Percentiles rank a stretch among this genome's conserved stretches.
Evolutionary conservation across 92 coral and sea anemone species (phyloP).

Genomic region (Parazoanthus darwini): DNA sequence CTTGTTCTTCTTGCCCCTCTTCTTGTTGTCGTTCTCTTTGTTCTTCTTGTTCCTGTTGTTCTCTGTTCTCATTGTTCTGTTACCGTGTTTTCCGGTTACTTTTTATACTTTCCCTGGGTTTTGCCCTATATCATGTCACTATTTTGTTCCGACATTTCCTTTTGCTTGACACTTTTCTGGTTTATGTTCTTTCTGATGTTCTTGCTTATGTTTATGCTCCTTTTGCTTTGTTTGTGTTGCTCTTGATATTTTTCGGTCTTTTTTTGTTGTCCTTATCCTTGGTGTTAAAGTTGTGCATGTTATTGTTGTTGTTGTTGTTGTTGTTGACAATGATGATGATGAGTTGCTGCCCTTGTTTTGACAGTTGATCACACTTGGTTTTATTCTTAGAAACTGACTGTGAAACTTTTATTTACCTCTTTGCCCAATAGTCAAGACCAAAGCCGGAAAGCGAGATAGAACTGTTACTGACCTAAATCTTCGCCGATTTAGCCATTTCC

Average conservation of each 20-base stretch:
- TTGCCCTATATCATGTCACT: neutral
- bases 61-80: neutral
- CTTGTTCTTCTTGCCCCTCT: neutral
- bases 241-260: neutral
- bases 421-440: slow-evolving; percentile 29
- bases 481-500: slow-evolving; percentile 67
- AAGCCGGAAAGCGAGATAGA: slow-evolving; percentile 44
- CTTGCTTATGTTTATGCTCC: neutral
- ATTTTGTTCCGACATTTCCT: neutral
- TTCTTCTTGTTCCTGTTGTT: neutral
- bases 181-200: no score
- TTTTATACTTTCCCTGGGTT: neutral
- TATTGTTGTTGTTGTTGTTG: no score
- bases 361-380: neutral
- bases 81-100: neutral
- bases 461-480: slow-evolving; percentile 57
- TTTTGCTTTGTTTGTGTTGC: neutral
- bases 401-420: neutral
- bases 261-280: neutral
- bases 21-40: neutral
- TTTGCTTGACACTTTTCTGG: no score
- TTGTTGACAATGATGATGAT: neutral
- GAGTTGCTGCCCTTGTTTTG: neutral
- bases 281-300: neutral
- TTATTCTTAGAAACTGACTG: neutral